phyloP scores from a whole-genome alignment of 2,113 vertebrate species.

The Labeo rohita region DNA sequence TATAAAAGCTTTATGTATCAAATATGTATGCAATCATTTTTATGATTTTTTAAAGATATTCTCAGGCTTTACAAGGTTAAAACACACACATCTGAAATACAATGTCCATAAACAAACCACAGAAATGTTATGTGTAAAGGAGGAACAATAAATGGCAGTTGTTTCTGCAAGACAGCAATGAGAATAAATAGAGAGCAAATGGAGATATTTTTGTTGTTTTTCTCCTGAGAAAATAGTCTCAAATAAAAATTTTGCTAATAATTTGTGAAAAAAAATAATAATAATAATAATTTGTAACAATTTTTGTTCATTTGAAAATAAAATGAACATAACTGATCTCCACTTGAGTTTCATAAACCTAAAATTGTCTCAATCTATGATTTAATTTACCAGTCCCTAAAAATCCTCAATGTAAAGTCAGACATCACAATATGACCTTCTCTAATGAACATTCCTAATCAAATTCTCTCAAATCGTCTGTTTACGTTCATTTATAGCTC shows the following conservation, averaged over 20 bases:
- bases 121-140: not conserved
- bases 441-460: not conserved
- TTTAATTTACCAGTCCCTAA: not conserved
- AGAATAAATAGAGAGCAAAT: not conserved
- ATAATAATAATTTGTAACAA: not conserved
- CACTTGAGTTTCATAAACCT: not conserved
- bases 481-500: not conserved
- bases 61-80: not conserved
- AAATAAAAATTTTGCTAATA: not conserved
- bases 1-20: not conserved
- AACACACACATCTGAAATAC: not conserved
- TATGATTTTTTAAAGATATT: not conserved
- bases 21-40: not conserved
- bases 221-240: not conserved
- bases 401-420: not conserved
- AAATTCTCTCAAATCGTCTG: not conserved
- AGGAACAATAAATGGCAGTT: not conserved
- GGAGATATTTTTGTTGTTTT: too few species aligned
- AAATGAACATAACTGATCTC: not conserved
- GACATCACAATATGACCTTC: not conserved
- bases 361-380: not conserved
- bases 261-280: not conserved
- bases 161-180: not conserved
- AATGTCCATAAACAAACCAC: not conserved
- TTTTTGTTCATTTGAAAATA: not conserved